Percentiles rank a stretch among this genome's conserved stretches.
These are phyloP conservation scores for human (Homo sapiens) DNA, from an alignment of 2,113 vertebrate species.

Conservation along the genomic window DNA sequence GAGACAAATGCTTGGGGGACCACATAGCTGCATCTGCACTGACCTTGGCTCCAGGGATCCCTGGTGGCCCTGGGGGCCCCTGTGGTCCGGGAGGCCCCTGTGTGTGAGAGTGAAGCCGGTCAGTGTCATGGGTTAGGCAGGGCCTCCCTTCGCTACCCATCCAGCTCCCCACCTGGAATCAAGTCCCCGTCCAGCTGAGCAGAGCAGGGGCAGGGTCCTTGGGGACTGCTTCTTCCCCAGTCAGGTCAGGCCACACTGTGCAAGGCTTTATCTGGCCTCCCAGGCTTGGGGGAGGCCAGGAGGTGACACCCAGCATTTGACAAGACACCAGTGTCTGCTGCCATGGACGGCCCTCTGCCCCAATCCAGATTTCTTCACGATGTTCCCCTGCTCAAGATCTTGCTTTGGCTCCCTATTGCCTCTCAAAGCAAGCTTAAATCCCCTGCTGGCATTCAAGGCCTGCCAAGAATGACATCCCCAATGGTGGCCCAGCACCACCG, in stretches of 20 bases:
- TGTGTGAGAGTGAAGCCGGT: not conserved
- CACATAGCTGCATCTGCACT: slow-evolving; percentile 4
- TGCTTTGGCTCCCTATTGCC: not conserved
- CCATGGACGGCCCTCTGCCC: not conserved
- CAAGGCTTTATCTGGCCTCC: not conserved
- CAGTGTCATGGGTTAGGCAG: not conserved
- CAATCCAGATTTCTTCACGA: not conserved
- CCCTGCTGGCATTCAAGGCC: not conserved
- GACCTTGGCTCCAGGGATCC: slow-evolving; percentile 91
- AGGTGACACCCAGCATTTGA: not conserved
- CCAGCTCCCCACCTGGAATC: too few species aligned
- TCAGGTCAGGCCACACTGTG: not conserved
- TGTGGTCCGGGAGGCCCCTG: slow-evolving; percentile 91
- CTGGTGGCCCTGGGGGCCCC: slow-evolving; percentile 90
- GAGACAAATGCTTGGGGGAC: not conserved
- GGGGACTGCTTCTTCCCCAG: not conserved
- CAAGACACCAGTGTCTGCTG: not conserved
- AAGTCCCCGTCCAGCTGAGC: not conserved
- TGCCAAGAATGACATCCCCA: not conserved
- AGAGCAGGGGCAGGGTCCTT: not conserved
- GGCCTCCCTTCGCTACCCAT: not conserved
- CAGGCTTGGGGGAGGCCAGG: not conserved
- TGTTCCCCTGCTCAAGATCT: not conserved
- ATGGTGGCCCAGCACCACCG: too few species aligned
- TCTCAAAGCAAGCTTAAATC: not conserved